A percentile compares a stretch with the other conserved stretches of the same genome.
These are phyloP conservation scores for Saxidomus purpurata DNA, from an alignment of 1,140 invertebrate species.

Conservation along the genomic window DNA sequence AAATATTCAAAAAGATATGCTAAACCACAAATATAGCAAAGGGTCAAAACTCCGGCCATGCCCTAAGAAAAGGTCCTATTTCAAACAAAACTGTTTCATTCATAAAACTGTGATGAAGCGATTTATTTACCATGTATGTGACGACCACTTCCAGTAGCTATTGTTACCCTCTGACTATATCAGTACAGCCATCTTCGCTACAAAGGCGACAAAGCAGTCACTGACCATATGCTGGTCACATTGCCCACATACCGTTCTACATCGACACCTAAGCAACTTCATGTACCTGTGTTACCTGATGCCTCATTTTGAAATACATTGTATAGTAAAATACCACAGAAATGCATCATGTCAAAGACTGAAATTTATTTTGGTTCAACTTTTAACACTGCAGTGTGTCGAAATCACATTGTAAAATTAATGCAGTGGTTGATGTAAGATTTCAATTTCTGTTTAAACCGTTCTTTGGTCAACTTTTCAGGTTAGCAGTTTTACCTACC, in stretches of 20 bases:
- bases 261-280: not conserved
- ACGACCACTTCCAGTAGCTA: constrained; percentile 10
- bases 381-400: too few relatives aligned
- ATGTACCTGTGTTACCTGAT: not conserved
- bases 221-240: constrained; percentile 21
- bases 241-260: constrained; percentile 24
- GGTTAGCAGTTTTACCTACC: too few relatives aligned
- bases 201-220: constrained; percentile 25
- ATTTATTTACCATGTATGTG: not conserved
- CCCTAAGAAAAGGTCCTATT: not conserved
- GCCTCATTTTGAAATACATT: too few relatives aligned
- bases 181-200: not conserved
- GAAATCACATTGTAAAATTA: too few relatives aligned
- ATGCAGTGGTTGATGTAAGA: too few relatives aligned
- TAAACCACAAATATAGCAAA: too few relatives aligned
- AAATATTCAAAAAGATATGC: too few relatives aligned
- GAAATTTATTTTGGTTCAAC: too few relatives aligned
- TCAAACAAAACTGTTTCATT: not conserved
- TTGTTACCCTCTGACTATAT: not conserved
- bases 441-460: too few relatives aligned
- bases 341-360: too few relatives aligned
- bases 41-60: not conserved
- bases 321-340: too few relatives aligned
- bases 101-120: not conserved
- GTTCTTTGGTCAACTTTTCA: too few relatives aligned